Evolutionary conservation across 2,797 vertebrate genomes (phyloP).

Genomic region (Anguilla anguilla): DNA sequence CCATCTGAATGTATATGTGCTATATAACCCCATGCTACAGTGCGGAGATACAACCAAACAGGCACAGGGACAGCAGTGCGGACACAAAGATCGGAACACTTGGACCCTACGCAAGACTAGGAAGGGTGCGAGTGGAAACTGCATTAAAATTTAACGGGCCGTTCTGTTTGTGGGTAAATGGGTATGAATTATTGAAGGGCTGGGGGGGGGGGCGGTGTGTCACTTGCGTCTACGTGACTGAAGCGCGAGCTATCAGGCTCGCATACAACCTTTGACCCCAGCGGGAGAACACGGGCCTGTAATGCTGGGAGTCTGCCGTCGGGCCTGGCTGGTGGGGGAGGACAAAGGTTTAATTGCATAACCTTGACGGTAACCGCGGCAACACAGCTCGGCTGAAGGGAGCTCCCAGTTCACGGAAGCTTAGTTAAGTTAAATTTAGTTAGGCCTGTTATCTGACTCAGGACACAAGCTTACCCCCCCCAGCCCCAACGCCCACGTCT

Average conservation of each 20-base stretch:
- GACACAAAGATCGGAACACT: neutral
- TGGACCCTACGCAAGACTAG: neutral
- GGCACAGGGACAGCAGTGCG: neutral
- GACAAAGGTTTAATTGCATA: constrained; percentile 57
- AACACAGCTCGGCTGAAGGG: constrained; percentile 49
- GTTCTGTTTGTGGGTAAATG: constrained; percentile 60
- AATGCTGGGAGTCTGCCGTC: constrained; percentile 31
- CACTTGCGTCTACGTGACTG: constrained; percentile 15
- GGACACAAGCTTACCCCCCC: constrained; percentile 26
- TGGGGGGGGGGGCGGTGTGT: constrained; percentile 31
- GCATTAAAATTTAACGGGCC: constrained; percentile 77
- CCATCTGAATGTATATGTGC: neutral
- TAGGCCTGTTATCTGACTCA: constrained; percentile 27
- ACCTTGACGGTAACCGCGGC: constrained; percentile 45
- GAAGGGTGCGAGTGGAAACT: constrained; percentile 67
- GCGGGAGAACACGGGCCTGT: constrained; percentile 32
- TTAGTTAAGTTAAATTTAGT: neutral
- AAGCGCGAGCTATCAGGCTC: constrained; percentile 37
- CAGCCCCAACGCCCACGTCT: constrained; percentile 15
- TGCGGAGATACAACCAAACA: neutral
- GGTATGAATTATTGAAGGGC: constrained; percentile 72
- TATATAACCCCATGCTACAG: neutral
- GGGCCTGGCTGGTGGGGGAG: constrained; percentile 30
- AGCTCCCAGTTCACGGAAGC: constrained; percentile 19
- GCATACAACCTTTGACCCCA: constrained; percentile 58